Evolutionary conservation across 2,888 invertebrate species (phyloP).

Genomic region (Perizoma affinitatum): DNA sequence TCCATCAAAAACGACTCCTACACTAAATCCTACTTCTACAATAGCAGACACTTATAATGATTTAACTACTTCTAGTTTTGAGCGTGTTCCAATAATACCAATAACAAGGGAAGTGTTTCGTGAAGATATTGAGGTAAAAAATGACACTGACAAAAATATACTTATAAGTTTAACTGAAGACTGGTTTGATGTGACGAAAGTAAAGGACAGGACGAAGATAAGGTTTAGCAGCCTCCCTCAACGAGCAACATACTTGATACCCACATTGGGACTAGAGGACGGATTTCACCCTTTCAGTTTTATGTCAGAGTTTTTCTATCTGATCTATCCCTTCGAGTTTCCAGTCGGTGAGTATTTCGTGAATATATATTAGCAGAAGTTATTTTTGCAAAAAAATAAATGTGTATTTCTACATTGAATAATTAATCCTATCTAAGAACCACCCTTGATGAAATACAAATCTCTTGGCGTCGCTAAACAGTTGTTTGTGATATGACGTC

Average conservation of each 20-base stretch:
- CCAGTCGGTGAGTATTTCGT: conserved; percentile 83
- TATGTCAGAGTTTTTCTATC: conserved; percentile 85
- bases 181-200: conserved; percentile 70
- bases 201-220: conserved; percentile 72
- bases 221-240: conserved; percentile 77
- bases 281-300: conserved; percentile 86
- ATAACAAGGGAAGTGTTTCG: conserved; percentile 68
- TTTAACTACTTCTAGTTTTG: conserved; percentile 10
- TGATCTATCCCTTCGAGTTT: conserved; percentile 86
- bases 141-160: conserved; percentile 64
- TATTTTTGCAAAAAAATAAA: no score
- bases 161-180: conserved; percentile 65
- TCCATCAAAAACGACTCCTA: not conserved
- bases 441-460: no score
- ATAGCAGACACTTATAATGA: not conserved
- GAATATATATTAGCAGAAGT: conserved; percentile 44
- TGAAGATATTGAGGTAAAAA: conserved; percentile 47
- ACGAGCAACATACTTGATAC: conserved; percentile 77
- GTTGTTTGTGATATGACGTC: no score
- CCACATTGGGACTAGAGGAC: conserved; percentile 83
- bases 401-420: no score
- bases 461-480: no score
- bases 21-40: conserved; percentile 1
- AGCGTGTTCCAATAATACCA: conserved; percentile 59
- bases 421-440: no score